phyloP scores from a whole-genome alignment of 1,140 invertebrate genomes.

The Atta texana region DNA sequence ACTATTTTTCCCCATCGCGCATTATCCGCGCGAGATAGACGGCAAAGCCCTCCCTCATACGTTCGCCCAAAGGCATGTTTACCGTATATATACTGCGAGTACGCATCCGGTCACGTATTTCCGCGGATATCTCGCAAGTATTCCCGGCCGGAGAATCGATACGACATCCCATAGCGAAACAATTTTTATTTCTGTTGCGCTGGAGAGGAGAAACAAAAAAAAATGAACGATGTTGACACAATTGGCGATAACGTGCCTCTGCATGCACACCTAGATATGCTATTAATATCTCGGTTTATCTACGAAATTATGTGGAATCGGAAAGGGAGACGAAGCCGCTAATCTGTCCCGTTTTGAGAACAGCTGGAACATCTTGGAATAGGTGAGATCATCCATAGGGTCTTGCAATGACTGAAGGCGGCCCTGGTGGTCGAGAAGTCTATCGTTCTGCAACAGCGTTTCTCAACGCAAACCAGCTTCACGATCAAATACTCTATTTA shows the following conservation, averaged over 20 bases:
- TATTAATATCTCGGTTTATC: conserved; percentile 59
- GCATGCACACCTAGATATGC: conserved; percentile 5
- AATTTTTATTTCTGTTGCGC: conserved; percentile 24
- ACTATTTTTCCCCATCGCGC: conserved; percentile 48
- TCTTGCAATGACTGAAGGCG: conserved; percentile 22
- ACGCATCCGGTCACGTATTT: conserved; percentile 1
- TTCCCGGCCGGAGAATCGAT: background rate
- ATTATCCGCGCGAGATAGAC: conserved; percentile 11
- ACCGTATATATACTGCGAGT: background rate
- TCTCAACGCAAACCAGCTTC: conserved; percentile 22
- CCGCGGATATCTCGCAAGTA: background rate
- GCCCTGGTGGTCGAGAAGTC: conserved; percentile 59
- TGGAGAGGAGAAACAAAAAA: background rate
- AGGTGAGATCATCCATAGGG: background rate
- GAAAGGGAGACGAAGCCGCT: background rate
- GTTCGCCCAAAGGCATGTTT: conserved; percentile 43
- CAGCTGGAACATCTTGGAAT: background rate
- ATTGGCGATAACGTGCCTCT: background rate
- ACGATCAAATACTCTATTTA: background rate
- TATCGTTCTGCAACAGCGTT: conserved; percentile 52
- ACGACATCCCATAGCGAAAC: background rate
- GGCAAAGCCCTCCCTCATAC: background rate
- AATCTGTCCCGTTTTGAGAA: background rate
- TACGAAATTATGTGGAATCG: conserved; percentile 42
- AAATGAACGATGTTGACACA: background rate